Base-by-base conservation (phyloP, 2,888 invertebrate species). In the Latheticus oryzae region DNA sequence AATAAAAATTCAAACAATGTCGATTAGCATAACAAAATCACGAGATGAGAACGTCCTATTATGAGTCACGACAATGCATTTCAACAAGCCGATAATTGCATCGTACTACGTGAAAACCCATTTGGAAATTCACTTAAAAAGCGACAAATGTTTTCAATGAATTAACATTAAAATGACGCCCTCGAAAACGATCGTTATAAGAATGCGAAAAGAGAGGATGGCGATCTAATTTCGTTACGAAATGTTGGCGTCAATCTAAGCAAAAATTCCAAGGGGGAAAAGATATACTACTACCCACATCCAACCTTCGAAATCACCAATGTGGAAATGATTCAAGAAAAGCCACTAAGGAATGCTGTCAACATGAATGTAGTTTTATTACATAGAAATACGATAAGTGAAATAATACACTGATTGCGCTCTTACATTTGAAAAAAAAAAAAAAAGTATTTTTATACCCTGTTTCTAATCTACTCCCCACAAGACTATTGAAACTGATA, bases 11-110 rank as follows among this genome's bases (percentile, higher is more conserved):
- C 45, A 28, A 30, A 45, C 45, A 45, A 45, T 45, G 17, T 19
- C 19, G 19, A 45, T 45, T 45, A 45, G 45, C 45, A 45, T 45
- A 30, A 45, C 45, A 32, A 45, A 45, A 45, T 45, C 30, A 28
- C 9, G 32, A 45, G 45, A 45, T 32, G 45, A 45, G 30, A 19
- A 32, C 45, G 43, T n/a, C 43, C 43, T 30, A 30, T 43, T 43
- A 42, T 42, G 42, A 26, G 24, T 43, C 42, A 28, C 42, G 28
- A 43, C 42, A 43, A 43, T 43, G 42, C 42, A 42, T 26, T 26
- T 42, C 26, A 26, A 26, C 24, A 12, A 28, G 43, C 5, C 7
- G 19, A 21, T 45, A 45, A 45, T 45, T 45, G 45, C 45, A 45
- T n/a, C 30, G 19, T 28, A 23, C 38, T 16, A 12, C 38, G 21